A percentile compares a stretch with the other conserved stretches of the same genome.
Evolutionary conservation across 2,113 vertebrate species (phyloP).

Genomic region (Rhodinocichla rosea): DNA sequence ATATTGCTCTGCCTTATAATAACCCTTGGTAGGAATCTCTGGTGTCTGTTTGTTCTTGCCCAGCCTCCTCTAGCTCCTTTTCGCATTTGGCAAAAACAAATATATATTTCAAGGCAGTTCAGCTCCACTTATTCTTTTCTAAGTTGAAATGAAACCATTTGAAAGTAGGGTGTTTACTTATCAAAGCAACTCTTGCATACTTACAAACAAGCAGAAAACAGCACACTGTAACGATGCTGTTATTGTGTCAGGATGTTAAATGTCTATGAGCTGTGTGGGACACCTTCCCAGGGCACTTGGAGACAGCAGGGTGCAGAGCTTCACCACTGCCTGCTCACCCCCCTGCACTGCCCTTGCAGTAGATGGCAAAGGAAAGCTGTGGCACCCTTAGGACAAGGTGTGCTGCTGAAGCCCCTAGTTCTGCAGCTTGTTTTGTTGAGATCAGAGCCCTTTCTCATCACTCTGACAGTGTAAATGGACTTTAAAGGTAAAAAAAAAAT

Average conservation of each 20-base stretch:
- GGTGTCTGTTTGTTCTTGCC: neutral
- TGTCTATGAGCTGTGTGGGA: neutral
- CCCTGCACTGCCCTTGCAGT: neutral
- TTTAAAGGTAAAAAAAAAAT: neutral
- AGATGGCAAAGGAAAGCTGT: neutral
- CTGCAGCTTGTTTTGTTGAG: neutral
- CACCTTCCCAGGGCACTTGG: neutral
- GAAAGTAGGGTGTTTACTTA: neutral
- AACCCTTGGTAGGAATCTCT: neutral
- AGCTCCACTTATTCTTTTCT: neutral
- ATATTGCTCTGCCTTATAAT: neutral
- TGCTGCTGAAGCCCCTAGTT: neutral
- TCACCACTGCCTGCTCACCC: rapidly evolving
- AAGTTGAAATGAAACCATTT: neutral
- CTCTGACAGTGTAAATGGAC: neutral
- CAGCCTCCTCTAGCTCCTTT: neutral
- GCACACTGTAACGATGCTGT: neutral
- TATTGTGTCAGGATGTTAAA: neutral
- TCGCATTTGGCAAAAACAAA: neutral
- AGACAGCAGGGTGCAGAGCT: neutral
- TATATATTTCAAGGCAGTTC: neutral
- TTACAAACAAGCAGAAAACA: neutral
- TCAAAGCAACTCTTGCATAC: neutral
- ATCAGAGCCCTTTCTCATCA: neutral
- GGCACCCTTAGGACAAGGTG: neutral